Percentiles rank a stretch among this genome's conserved stretches.
Conservation (phyloP, 1,140 invertebrate genomes). For the Drosophila carrolli region DNA sequence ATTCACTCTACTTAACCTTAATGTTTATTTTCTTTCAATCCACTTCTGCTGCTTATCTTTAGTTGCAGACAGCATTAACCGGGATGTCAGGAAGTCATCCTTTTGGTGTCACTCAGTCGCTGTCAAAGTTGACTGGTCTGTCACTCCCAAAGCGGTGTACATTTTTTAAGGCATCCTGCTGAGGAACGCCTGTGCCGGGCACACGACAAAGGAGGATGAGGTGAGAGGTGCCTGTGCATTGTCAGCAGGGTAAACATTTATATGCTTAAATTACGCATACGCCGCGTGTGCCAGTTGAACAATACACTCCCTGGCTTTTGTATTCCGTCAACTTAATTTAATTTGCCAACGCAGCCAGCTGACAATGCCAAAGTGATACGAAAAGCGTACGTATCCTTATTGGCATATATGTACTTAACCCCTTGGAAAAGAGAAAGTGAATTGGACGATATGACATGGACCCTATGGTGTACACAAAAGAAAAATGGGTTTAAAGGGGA, state of each 20-base stretch:
- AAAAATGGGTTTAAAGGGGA: background rate
- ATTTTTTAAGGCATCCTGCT: slow-evolving; percentile 16
- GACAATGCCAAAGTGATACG: slow-evolving; percentile 34
- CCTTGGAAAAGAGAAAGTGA: background rate
- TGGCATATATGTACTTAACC: slow-evolving; percentile 3
- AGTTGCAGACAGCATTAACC: slow-evolving; percentile 19
- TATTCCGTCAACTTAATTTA: slow-evolving; percentile 53
- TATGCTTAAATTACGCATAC: slow-evolving; percentile 53
- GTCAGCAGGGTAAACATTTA: slow-evolving; percentile 39
- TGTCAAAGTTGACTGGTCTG: slow-evolving; percentile 29
- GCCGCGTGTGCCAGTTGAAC: slow-evolving; percentile 35
- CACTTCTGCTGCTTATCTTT: slow-evolving; percentile 8
- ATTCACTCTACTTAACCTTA: background rate
- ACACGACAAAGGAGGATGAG: slow-evolving; percentile 14
- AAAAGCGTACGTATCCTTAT: slow-evolving; percentile 14
- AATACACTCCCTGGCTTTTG: slow-evolving; percentile 28
- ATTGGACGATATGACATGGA: slow-evolving; percentile 16
- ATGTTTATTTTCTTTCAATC: slow-evolving; percentile 10
- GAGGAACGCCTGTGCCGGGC: slow-evolving; percentile 9
- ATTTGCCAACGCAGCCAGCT: slow-evolving; percentile 37
- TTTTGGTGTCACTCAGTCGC: slow-evolving; percentile 1
- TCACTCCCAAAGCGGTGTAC: slow-evolving; percentile 11
- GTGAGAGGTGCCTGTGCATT: slow-evolving; percentile 17
- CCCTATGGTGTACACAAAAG: background rate
- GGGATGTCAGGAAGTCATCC: slow-evolving; percentile 22